phyloP scores from a whole-genome alignment of 2,797 vertebrate species.

The Momotus momota region DNA sequence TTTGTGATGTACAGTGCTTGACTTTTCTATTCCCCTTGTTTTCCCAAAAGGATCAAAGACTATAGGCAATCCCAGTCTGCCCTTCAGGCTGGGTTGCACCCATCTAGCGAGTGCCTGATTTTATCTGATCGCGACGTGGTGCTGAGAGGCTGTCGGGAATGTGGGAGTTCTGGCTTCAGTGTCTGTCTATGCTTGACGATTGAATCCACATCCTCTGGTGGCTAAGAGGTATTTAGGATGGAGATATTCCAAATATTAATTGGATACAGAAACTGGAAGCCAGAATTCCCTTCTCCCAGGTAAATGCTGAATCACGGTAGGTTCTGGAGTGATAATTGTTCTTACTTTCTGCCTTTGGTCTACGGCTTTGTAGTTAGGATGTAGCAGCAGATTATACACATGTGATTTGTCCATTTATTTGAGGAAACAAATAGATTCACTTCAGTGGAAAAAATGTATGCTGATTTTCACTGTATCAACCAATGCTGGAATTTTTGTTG shows the following conservation, averaged over 20 bases:
- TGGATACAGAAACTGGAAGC: slow-evolving; percentile 6
- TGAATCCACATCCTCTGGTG: background rate
- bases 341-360: background rate
- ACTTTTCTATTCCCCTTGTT: background rate
- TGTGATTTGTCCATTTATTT: background rate
- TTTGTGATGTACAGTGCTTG: background rate
- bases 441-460: background rate
- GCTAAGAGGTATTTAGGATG: background rate
- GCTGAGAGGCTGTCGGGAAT: background rate
- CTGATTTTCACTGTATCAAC: background rate
- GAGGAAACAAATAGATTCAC: background rate
- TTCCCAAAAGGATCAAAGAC: background rate
- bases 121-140: background rate
- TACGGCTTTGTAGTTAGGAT: background rate
- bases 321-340: background rate
- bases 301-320: background rate
- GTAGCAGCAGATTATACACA: rapidly evolving
- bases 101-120: background rate
- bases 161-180: background rate
- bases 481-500: background rate
- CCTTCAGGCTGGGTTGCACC: background rate
- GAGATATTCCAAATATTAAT: slow-evolving; percentile 17
- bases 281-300: background rate
- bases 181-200: background rate
- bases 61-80: background rate